Base-by-base conservation (phyloP, 2,113 vertebrate species). In the Epinephelus lanceolatus region DNA sequence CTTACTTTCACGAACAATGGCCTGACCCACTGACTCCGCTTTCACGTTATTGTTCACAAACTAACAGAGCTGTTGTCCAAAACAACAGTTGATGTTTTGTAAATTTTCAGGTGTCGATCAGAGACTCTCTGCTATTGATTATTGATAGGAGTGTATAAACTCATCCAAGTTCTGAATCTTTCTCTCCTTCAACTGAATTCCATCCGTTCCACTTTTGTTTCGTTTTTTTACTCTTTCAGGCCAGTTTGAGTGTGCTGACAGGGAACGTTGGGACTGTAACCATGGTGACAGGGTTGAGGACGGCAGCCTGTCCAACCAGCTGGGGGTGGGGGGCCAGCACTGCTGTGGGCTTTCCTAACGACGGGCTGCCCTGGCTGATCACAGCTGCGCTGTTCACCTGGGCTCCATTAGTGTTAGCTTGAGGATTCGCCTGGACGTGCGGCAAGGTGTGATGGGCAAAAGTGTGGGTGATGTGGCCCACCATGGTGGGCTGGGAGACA, bases 231-330 rank as follows among this genome's bases (percentile, higher is more conserved):
- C 14, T 57, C 52, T 57, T 78, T 96, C 94, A 98, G 89, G 97
- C 97, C 93, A 99, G 96, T 95, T 99, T 99, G 86, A 99, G 96
- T 0, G 98, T 98, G 95, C 97, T 97, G 90, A 99, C 97, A 0
- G 98, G 98, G 88, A 98, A 99, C 0, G 97, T 97, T 0, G 97
- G 98, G 93, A 99, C 97, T 53, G 98, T 99, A 65, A 99, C 97
- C 98, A 99, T 99, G 85, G 98, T 99, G 91, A 99, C 97, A 0
- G 98, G 98, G 86, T 98, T 98, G 1, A 98, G 97, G 83, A 98
- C 97, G 11, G 98, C 95, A 5, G 98, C 96, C 72, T 97, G 97
- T 75, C 98, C 97, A 0, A 99, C 96, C 78, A 99, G 71, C 93
- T 99, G 98, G 0, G 96, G 95, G 91, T 98, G 98, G 8, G 95